Conservation (phyloP, 2,113 vertebrate genomes). For the Sula dactylatra region DNA sequence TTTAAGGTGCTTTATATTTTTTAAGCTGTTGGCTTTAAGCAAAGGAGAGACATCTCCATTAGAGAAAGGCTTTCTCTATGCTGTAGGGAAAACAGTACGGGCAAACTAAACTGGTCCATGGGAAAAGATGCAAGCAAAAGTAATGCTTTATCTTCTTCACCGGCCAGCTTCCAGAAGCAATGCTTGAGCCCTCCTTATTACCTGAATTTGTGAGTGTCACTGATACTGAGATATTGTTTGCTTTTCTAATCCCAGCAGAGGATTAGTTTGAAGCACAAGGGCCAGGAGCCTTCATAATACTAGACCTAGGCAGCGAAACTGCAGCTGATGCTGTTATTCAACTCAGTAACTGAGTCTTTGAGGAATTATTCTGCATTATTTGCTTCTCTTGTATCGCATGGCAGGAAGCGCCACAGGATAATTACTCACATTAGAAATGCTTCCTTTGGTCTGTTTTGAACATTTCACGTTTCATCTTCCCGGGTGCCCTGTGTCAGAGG, state of each 20-base stretch:
- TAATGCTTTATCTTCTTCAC: neutral
- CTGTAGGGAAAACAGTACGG: neutral
- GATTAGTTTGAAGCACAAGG: neutral
- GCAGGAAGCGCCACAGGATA: slow-evolving; percentile 57
- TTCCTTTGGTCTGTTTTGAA: slow-evolving; percentile 10
- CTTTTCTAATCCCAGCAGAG: slow-evolving; percentile 34
- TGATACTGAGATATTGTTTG: slow-evolving; percentile 18
- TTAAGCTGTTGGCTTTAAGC: neutral
- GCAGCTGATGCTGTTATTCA: slow-evolving; percentile 64
- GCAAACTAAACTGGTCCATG: neutral
- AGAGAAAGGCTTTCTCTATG: neutral
- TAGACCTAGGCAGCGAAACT: neutral
- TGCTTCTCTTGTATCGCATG: slow-evolving; percentile 54
- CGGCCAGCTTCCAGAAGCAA: neutral
- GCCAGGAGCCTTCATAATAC: neutral
- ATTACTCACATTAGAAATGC: slow-evolving; percentile 53
- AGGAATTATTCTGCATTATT: slow-evolving; percentile 56
- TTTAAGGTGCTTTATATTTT: neutral
- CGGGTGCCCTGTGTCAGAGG: neutral
- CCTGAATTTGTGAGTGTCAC: neutral
- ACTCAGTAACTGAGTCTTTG: slow-evolving; percentile 29
- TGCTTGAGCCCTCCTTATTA: neutral
- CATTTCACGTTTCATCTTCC: slow-evolving; percentile 2
- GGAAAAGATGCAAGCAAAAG: neutral
- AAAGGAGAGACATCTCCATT: neutral